phyloP scores from a whole-genome alignment of 2,888 invertebrate species.

The Parasteatoda lunata region DNA sequence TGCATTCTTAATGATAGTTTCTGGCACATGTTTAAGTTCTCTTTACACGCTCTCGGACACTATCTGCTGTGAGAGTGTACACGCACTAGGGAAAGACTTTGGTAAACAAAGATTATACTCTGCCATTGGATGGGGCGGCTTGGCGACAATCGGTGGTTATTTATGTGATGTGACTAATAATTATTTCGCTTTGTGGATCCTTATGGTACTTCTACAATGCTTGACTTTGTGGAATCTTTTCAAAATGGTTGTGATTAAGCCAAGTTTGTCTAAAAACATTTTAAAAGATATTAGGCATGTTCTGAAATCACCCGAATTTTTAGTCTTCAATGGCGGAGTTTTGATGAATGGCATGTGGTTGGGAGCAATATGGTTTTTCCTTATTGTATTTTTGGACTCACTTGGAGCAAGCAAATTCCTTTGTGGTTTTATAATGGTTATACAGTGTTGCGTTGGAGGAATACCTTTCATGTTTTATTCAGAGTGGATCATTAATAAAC shows the following conservation, averaged over 20 bases:
- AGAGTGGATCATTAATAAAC: slow-evolving; percentile 41
- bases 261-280: slow-evolving; percentile 25
- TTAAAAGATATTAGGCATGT: slow-evolving; percentile 25
- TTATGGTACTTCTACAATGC: slow-evolving; percentile 11
- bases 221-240: slow-evolving; percentile 33
- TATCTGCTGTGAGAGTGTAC: slow-evolving; percentile 60
- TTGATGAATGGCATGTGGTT: slow-evolving; percentile 47
- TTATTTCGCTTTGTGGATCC: slow-evolving; percentile 11
- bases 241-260: slow-evolving; percentile 34
- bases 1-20: slow-evolving; percentile 50
- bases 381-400: slow-evolving; percentile 38
- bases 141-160: slow-evolving; percentile 33
- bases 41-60: slow-evolving; percentile 69
- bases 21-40: slow-evolving; percentile 51
- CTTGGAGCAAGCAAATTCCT: slow-evolving; percentile 46
- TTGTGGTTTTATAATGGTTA: slow-evolving; percentile 70
- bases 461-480: slow-evolving; percentile 90
- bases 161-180: slow-evolving; percentile 28
- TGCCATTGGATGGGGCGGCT: slow-evolving; percentile 65
- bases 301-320: slow-evolving; percentile 15
- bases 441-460: slow-evolving; percentile 89
- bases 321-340: slow-evolving; percentile 21
- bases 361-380: slow-evolving; percentile 52
- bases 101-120: slow-evolving; percentile 69
- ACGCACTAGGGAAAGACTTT: slow-evolving; percentile 43